A percentile compares a stretch with the other conserved stretches of the same genome.
These are phyloP conservation scores for Astropecten irregularis DNA, from an alignment of 53 echinoderm and acorn worm genomes.

Conservation along the genomic window DNA sequence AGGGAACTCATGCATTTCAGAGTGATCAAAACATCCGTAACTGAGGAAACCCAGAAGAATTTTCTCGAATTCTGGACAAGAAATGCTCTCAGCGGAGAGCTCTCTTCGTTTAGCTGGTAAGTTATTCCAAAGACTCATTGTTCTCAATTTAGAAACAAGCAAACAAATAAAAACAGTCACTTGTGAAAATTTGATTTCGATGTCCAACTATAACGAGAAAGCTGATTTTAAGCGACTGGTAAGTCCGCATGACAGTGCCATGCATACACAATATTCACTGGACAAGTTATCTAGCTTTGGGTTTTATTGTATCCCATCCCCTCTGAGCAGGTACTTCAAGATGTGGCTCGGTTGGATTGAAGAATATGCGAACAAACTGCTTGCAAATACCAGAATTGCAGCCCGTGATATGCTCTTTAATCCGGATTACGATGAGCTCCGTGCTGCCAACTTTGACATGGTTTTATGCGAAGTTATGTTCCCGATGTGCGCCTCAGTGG, in stretches of 20 bases:
- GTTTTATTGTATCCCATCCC: too few relatives aligned
- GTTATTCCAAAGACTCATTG: too few relatives aligned
- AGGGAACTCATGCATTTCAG: slow-evolving; percentile 3
- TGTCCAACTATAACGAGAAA: too few relatives aligned
- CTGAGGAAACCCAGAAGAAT: neutral
- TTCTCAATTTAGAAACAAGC: too few relatives aligned
- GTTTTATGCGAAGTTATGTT: slow-evolving; percentile 32
- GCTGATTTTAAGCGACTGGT: too few relatives aligned
- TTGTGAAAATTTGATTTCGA: too few relatives aligned
- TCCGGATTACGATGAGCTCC: slow-evolving; percentile 15
- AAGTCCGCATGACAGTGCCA: too few relatives aligned
- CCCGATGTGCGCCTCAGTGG: slow-evolving; percentile 1
- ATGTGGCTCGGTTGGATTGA: slow-evolving; percentile 7
- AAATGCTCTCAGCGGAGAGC: slow-evolving; percentile 17
- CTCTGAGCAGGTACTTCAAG: slow-evolving; percentile 25
- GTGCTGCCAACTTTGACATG: slow-evolving; percentile 28
- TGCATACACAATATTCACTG: too few relatives aligned
- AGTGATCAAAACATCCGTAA: neutral
- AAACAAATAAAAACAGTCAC: too few relatives aligned
- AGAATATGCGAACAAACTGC: neutral
- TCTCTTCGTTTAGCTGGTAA: slow-evolving; percentile 33
- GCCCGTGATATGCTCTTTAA: neutral
- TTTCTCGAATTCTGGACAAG: neutral
- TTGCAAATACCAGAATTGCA: neutral
- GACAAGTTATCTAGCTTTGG: too few relatives aligned